phyloP scores from a whole-genome alignment of 2,113 vertebrate genomes.

The Dicerorhinus sumatrensis region DNA sequence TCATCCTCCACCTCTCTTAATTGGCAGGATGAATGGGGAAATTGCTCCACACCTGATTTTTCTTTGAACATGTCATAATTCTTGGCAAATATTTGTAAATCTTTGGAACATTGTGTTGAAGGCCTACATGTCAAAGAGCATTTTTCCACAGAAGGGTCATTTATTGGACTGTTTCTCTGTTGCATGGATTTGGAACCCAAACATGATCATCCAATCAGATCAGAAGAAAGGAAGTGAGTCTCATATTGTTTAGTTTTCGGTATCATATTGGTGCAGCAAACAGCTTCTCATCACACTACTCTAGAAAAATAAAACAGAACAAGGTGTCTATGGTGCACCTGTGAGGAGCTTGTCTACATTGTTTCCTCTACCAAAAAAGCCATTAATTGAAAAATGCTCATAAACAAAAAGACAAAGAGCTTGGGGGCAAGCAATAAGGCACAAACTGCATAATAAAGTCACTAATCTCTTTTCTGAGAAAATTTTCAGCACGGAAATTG shows the following conservation, averaged over 20 bases:
- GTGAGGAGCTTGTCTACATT: background rate
- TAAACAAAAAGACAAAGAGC: constrained; percentile 6
- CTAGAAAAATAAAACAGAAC: background rate
- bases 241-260: background rate
- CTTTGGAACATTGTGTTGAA: background rate
- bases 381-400: background rate
- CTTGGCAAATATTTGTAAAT: background rate
- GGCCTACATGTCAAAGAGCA: background rate
- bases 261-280: background rate
- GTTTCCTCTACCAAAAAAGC: background rate
- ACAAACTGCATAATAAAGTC: background rate
- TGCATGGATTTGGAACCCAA: background rate
- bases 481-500: background rate
- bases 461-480: constrained; percentile 50
- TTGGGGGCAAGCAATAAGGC: background rate
- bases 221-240: background rate
- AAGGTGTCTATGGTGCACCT: background rate
- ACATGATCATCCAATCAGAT: background rate
- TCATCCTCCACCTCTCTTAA: background rate
- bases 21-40: background rate
- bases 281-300: background rate
- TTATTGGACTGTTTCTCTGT: background rate
- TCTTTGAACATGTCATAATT: background rate
- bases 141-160: background rate
- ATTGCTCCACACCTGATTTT: background rate